These are phyloP conservation scores for Hemithea aestivaria DNA, from an alignment of 2,888 invertebrate genomes.

Conservation along the genomic window DNA sequence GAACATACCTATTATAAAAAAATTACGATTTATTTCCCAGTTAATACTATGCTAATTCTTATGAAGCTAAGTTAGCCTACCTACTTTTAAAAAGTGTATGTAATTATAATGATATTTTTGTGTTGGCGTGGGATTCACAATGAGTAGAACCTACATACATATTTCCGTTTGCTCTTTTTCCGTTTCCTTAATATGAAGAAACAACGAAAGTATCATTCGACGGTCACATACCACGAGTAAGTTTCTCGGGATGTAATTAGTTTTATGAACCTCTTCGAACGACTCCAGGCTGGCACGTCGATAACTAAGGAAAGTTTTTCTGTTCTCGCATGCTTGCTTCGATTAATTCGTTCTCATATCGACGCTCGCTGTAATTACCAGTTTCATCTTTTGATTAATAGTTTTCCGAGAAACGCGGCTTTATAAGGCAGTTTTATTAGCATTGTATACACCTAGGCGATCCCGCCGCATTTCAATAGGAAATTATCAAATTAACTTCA, in stretches of 20 bases:
- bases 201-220: conserved; percentile 6
- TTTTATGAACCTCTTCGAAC: conserved; percentile 22
- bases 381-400: conserved; percentile 17
- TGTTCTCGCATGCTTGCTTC: conserved; percentile 39
- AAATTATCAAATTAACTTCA: conserved; percentile 75
- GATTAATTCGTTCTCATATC: conserved; percentile 31
- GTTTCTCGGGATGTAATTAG: conserved; percentile 19
- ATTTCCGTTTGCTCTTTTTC: conserved; percentile 8
- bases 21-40: too few species aligned
- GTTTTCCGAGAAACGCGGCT: conserved; percentile 9
- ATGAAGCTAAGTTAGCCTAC: too few species aligned
- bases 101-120: too few species aligned
- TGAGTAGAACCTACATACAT: too few species aligned
- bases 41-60: too few species aligned
- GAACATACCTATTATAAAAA: too few species aligned
- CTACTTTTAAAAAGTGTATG: too few species aligned
- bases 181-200: conserved; percentile 3
- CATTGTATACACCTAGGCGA: conserved; percentile 25
- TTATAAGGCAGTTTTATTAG: conserved; percentile 15
- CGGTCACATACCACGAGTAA: conserved; percentile 7
- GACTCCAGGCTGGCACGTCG: conserved; percentile 5
- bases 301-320: conserved; percentile 25
- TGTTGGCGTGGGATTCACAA: too few species aligned
- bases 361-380: conserved; percentile 12
- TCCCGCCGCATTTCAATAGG: conserved; percentile 54